phyloP scores from a whole-genome alignment of 2,888 invertebrate genomes.

The Taenaris catops region DNA sequence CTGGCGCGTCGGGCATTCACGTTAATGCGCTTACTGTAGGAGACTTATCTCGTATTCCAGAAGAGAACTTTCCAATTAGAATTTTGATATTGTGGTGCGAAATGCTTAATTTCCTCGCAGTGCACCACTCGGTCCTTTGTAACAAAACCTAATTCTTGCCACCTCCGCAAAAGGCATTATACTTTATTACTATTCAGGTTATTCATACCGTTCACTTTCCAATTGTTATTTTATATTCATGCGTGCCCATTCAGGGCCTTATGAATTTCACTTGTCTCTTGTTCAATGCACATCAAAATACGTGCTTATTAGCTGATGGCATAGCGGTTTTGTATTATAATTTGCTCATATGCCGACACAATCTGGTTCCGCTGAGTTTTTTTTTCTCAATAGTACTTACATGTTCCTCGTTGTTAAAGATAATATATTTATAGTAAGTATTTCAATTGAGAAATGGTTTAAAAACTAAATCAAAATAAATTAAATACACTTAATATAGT shows the following conservation, averaged over 20 bases:
- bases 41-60: background rate
- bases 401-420: too few species aligned
- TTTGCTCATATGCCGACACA: conserved; percentile 18
- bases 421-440: too few species aligned
- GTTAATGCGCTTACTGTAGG: too few species aligned
- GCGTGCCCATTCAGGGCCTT: conserved; percentile 31
- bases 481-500: too few species aligned
- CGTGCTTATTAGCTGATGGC: conserved; percentile 9
- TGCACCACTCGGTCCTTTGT: conserved; percentile 6
- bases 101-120: conserved; percentile 1
- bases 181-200: conserved; percentile 24
- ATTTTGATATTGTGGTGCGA: background rate
- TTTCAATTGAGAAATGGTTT: too few species aligned
- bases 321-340: conserved; percentile 12
- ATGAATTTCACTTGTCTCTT: conserved; percentile 31
- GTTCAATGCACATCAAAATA: conserved; percentile 19
- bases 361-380: conserved; percentile 7
- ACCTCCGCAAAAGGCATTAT: conserved; percentile 22
- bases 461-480: too few species aligned
- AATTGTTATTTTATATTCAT: conserved; percentile 34
- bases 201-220: conserved; percentile 38
- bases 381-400: too few species aligned
- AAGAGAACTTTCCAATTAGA: background rate
- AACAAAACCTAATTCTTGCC: conserved; percentile 24
- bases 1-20: too few species aligned